Evolutionary conservation across 2,797 vertebrate genomes (phyloP).

Genomic region (Nannoperca obscura): DNA sequence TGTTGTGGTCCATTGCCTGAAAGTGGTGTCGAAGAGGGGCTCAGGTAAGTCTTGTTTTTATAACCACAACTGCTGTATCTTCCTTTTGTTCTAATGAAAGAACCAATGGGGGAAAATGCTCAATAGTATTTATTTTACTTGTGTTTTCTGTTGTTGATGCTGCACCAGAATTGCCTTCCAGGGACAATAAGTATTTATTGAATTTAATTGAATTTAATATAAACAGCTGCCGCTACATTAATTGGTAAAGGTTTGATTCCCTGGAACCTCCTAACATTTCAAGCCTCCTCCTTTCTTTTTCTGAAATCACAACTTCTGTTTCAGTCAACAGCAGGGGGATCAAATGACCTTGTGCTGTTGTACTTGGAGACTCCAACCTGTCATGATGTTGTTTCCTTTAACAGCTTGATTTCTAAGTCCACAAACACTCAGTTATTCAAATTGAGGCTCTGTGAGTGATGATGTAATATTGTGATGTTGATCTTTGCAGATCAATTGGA

Average conservation of each 20-base stretch:
- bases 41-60: constrained; percentile 89
- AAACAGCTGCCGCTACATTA: constrained; percentile 8
- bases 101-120: not conserved
- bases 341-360: constrained; percentile 18
- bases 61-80: not conserved
- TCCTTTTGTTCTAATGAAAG: not conserved
- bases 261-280: constrained; percentile 11
- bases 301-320: constrained; percentile 14
- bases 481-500: constrained; percentile 11
- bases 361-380: constrained; percentile 1
- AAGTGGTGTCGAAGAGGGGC: constrained; percentile 97
- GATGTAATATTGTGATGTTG: constrained; percentile 11
- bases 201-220: not conserved
- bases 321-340: constrained; percentile 36
- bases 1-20: constrained; percentile 92
- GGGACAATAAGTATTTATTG: too few relatives aligned
- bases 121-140: not conserved
- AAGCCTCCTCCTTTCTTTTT: constrained; percentile 22
- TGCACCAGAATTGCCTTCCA: too few relatives aligned
- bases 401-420: constrained; percentile 30
- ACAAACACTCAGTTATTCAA: constrained; percentile 10
- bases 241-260: constrained; percentile 28
- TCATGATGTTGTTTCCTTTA: constrained; percentile 21
- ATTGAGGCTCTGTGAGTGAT: constrained; percentile 21
- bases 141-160: too few relatives aligned